Evolutionary conservation across 2,113 vertebrate species (phyloP), one percentile per base, ranked within the genome.

Genomic region (Callaeas wilsoni): DNA sequence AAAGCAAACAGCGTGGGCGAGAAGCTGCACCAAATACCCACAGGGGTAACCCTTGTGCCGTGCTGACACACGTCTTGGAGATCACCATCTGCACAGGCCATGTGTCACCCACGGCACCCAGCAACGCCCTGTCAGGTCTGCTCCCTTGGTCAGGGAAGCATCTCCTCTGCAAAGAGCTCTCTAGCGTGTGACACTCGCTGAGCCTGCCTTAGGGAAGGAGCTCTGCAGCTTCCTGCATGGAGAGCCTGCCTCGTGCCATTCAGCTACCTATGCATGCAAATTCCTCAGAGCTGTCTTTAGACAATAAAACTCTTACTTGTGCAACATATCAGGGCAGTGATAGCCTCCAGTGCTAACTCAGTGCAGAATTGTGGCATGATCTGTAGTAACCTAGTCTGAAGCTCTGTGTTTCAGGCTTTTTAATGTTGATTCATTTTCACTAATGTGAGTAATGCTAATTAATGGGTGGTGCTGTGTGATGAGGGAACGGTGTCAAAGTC

Each of bases 151-250:
- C 44, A 46, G 64, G 52, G 35, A 70, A 87, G 63, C 29, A 70
- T 25, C 29, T 86, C 44, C 49, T 47, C 56, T 33, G 25, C 33
- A 60, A 53, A 65, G 5, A 13, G 26, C 21, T 62, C n/a, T 52
- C 25, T 37, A n/a, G 37, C 1, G 0, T 2, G 8, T 10, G 41
- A 29, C 0, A 0, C 3, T 16, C 8, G 11, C 27, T 56, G 41
- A 55, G 21, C 25, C 26, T 52, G 30, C 33, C 35, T 5, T 3
- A 27, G 42, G 3, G 7, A 60, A 82, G 27, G 60, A 50, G 22
- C 21, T 69, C 63, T 47, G 18, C 46, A 30, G 9, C 19, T 53
- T 76, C 78, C 49, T 41, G 56, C 37, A 30, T 5, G 22, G 25
- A 87, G 57, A 27, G 6, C 26, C 33, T 56, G 25, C 3, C 56